Conservation (phyloP, 2,113 vertebrate species). For the Colistium nudipinnis region DNA sequence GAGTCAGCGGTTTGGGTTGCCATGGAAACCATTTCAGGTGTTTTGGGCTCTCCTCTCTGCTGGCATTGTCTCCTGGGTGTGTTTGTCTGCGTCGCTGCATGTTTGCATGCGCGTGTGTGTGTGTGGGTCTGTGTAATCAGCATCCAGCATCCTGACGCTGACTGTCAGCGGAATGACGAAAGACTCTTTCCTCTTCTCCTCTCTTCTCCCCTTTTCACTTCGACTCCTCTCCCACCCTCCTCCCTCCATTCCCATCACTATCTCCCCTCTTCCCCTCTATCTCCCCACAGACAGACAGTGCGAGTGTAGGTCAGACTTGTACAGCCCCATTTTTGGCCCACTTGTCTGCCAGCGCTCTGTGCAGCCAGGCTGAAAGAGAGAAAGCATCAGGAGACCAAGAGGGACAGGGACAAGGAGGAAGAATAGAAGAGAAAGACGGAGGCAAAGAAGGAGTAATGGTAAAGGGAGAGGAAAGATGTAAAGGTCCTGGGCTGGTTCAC, state of each 20-base stretch:
- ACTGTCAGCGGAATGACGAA: conserved; percentile 34
- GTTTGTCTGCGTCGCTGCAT: conserved; percentile 31
- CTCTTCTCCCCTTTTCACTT: background rate
- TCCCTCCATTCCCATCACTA: background rate
- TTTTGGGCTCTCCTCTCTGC: conserved; percentile 41
- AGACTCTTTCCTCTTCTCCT: background rate
- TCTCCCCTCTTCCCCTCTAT: background rate
- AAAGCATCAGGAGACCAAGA: conserved; percentile 26
- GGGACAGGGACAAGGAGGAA: conserved; percentile 26
- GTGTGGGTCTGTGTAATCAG: conserved; percentile 15
- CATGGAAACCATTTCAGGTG: conserved; percentile 68
- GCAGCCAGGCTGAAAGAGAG: conserved; percentile 38
- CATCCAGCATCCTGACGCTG: too few relatives aligned
- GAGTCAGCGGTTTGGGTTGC: conserved; percentile 57
- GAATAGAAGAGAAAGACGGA: conserved; percentile 4
- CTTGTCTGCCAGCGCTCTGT: conserved; percentile 26
- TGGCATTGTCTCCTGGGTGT: conserved; percentile 25
- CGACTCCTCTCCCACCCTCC: background rate
- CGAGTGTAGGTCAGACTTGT: conserved; percentile 31
- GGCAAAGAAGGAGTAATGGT: background rate
- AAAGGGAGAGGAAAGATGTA: background rate
- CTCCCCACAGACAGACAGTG: conserved; percentile 9
- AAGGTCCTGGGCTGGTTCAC: background rate
- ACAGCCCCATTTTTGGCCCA: conserved; percentile 9
- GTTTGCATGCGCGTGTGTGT: background rate